A percentile compares a stretch with the other conserved stretches of the same genome.
Evolutionary conservation across 2,113 vertebrate genomes (phyloP).

Genomic region (Menidia beryllina): DNA sequence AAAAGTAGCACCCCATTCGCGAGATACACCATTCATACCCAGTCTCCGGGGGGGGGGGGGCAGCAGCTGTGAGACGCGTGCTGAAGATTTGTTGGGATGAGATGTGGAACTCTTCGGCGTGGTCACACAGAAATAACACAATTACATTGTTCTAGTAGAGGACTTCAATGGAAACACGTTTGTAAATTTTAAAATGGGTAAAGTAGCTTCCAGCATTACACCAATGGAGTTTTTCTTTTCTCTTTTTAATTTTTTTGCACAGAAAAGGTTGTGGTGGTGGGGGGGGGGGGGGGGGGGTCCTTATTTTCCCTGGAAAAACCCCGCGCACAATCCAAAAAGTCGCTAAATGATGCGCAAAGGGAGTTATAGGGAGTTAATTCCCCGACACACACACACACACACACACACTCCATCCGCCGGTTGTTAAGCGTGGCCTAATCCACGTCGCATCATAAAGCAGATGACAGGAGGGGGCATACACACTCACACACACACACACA

Average conservation of each 20-base stretch:
- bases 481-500: conserved; percentile 23
- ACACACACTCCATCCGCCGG: conserved; percentile 12
- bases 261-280: no score
- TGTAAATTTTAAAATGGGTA: no score
- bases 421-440: conserved; percentile 60
- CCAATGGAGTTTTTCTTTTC: no score
- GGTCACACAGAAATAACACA: conserved; percentile 4
- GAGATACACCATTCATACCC: conserved; percentile 58
- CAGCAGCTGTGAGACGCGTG: conserved; percentile 46
- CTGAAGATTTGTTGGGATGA: conserved; percentile 14
- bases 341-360: not conserved
- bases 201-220: no score
- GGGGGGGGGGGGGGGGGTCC: no score
- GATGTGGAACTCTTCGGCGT: conserved; percentile 1
- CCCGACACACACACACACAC: not conserved
- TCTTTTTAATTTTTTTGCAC: no score
- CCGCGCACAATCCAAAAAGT: not conserved
- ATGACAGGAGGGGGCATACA: conserved; percentile 56
- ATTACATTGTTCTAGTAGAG: no score
- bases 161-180: no score
- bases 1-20: conserved; percentile 46
- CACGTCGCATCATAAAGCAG: conserved; percentile 58
- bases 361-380: conserved; percentile 3
- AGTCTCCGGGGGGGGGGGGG: not conserved
- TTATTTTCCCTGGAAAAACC: conserved; percentile 20